phyloP scores from a whole-genome alignment of 2,113 vertebrate genomes.

The Gambusia affinis region DNA sequence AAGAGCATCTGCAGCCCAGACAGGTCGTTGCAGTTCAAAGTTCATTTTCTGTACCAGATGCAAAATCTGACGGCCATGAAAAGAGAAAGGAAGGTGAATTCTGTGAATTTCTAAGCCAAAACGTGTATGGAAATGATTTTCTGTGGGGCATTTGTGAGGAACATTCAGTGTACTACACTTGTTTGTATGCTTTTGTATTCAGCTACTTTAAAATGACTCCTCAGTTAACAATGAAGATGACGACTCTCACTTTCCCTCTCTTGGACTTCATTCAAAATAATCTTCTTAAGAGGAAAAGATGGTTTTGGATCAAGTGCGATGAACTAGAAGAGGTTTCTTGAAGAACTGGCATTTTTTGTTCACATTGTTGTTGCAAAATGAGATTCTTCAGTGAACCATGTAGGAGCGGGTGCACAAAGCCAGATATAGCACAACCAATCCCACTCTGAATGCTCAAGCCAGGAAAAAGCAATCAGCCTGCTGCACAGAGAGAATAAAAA shows the following conservation, averaged over 20 bases:
- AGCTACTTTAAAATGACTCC: not conserved
- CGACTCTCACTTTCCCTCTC: not conserved
- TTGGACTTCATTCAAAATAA: slow-evolving; percentile 11
- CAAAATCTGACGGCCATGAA: not conserved
- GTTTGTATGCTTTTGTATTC: not conserved
- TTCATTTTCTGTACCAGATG: not conserved
- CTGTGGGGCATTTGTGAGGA: too few species aligned
- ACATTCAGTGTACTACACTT: not conserved
- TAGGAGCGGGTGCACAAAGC: slow-evolving; percentile 1
- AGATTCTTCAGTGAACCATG: slow-evolving; percentile 54
- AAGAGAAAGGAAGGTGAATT: not conserved
- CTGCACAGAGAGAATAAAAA: slow-evolving; percentile 7
- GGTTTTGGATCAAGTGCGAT: slow-evolving; percentile 27
- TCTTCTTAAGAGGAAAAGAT: slow-evolving; percentile 13
- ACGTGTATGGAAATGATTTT: too few species aligned
- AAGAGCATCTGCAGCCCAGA: not conserved
- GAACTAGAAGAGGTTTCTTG: slow-evolving; percentile 33
- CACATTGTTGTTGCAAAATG: slow-evolving; percentile 50
- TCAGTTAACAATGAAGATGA: not conserved
- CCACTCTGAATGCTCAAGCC: slow-evolving; percentile 6
- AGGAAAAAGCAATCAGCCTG: not conserved
- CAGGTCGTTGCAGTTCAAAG: not conserved
- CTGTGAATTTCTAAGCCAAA: not conserved
- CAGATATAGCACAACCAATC: slow-evolving; percentile 15
- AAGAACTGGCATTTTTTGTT: slow-evolving; percentile 4